These are phyloP conservation scores for Micrasema longulum DNA, from an alignment of 1,140 invertebrate genomes.

Conservation along the genomic window DNA sequence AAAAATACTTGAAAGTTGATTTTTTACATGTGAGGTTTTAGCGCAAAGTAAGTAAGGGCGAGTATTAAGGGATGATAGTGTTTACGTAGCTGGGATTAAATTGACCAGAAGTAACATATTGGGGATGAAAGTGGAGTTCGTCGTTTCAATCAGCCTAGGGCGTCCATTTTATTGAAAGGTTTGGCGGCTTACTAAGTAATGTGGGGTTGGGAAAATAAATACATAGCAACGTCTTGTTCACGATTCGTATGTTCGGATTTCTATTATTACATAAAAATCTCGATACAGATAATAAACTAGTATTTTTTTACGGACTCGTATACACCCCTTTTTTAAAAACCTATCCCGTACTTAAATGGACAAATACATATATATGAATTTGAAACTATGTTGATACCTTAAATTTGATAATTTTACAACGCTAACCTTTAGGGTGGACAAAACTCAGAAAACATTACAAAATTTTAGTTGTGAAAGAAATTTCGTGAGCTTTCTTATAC, in stretches of 20 bases:
- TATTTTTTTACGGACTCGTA: no score
- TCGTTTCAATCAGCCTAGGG: slow-evolving; percentile 1
- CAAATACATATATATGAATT: no score
- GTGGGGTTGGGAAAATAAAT: neutral
- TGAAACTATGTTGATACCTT: no score
- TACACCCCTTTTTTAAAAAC: no score
- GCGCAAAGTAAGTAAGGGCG: neutral
- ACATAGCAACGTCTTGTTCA: neutral
- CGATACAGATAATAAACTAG: neutral
- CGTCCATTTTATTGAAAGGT: neutral
- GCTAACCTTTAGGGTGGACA: no score
- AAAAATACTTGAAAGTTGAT: neutral
- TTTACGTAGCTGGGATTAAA: neutral
- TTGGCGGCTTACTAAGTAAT: neutral
- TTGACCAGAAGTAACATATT: slow-evolving; percentile 8
- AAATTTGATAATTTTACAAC: no score
- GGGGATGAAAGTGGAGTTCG: slow-evolving; percentile 1
- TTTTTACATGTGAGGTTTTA: neutral
- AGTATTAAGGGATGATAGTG: neutral
- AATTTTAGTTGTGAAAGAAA: no score
- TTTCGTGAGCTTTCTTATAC: no score
- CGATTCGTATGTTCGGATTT: neutral
- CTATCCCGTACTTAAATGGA: no score
- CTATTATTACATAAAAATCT: neutral
- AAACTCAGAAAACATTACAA: no score